A percentile compares a stretch with the other conserved stretches of the same genome.
Evolutionary conservation across 2,797 vertebrate species (phyloP).

Genomic region (Anisognathus igniventris): DNA sequence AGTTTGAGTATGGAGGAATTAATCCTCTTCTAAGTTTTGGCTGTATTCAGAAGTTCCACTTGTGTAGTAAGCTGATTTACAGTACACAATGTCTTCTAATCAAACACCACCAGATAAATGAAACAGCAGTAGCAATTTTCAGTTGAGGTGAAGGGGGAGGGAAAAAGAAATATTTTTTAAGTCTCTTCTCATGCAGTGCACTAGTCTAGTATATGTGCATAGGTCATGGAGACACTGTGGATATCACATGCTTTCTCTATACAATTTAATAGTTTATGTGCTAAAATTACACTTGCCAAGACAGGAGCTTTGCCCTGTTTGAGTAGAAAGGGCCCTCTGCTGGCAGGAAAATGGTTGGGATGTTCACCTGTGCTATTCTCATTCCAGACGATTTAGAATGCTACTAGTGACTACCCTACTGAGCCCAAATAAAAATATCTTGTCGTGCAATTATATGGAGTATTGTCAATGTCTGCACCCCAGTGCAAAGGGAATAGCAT

Average conservation of each 20-base stretch:
- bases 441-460: neutral
- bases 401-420: neutral
- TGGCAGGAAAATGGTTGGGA: neutral
- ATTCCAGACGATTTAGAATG: neutral
- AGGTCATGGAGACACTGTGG: neutral
- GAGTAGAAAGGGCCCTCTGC: neutral
- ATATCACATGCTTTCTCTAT: neutral
- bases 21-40: neutral
- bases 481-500: neutral
- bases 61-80: neutral
- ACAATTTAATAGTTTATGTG: neutral
- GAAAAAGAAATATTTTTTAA: neutral
- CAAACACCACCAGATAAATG: neutral
- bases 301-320: neutral
- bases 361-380: neutral
- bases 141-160: neutral
- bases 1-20: neutral
- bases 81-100: neutral
- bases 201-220: neutral
- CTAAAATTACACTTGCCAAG: neutral
- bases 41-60: neutral
- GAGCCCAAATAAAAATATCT: constrained; percentile 8
- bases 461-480: neutral
- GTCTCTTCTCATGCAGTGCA: neutral
- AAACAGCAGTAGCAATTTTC: neutral